Evolutionary conservation across 2,113 vertebrate species (phyloP), one percentile per base, ranked within the genome.

Genomic region (Ariopsis seemanni): DNA sequence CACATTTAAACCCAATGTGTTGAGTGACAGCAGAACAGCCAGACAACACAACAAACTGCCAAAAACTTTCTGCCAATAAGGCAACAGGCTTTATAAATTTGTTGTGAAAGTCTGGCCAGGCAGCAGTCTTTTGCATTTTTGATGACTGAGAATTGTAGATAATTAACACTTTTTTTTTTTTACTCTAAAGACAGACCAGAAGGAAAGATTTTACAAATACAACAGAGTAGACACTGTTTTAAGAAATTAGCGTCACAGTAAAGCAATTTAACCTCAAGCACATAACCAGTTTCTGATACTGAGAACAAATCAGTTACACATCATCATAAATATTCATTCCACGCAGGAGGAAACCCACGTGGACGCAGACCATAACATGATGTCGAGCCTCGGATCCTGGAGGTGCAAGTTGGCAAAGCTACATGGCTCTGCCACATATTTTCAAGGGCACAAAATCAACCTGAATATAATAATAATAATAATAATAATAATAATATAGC

Each of bases 291-390:
- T 78, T 78, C 11, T 55, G 50, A 78, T 17, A 78, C 22, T 2
- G 25, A 78, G 75, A 50, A 78, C 77, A 57, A 79, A 79, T 79
- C 77, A 57, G 52, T 79, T 79, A 9, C 15, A 57, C 53, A 27
- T 30, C 7, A 81, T 60, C 4, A 80, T 80, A 42, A 81, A 60
- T 60, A 81, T 81, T 81, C 30, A 81, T 81, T 62, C 27, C 34
- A 9, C 27, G n/a, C 17, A 81, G 18, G 18, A 42, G 9, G 79
- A 60, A 62, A 42, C 30, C 55, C 79, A 62, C 5, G 5, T 34
- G 18, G 78, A 79, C 17, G 8, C 72, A 75, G 20, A 53, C 72
- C 22, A 9, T 52, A 55, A 78, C 50, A 55, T n/a, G 14, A 81
- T 18, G 79, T 60, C 30, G 3, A 22, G 22, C 5, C 10, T 60